A percentile compares a stretch with the other conserved stretches of the same genome.
These are phyloP conservation scores for Notarius lentiginosus DNA, from an alignment of 2,113 vertebrate species.

Conservation along the genomic window DNA sequence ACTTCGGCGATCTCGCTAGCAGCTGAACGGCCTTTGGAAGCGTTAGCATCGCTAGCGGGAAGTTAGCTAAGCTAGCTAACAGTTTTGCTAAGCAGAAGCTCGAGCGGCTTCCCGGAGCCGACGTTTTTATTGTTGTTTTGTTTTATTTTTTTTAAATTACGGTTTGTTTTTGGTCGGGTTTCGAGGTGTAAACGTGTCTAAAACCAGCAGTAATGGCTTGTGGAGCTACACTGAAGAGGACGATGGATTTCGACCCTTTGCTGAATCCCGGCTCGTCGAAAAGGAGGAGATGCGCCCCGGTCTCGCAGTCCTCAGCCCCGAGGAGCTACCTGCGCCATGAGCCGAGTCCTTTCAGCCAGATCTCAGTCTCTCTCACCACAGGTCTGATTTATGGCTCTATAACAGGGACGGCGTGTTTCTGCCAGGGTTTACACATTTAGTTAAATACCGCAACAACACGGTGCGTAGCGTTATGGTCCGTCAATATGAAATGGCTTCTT, in stretches of 20 bases:
- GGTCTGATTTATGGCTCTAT: conserved; percentile 65
- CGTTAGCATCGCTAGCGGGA: not conserved
- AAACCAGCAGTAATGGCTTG: conserved; percentile 84
- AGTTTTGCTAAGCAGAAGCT: conserved; percentile 1
- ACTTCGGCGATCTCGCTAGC: not conserved
- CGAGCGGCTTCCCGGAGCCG: not conserved
- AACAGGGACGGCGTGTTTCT: too few species aligned
- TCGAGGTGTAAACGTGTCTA: not conserved
- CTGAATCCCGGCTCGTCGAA: conserved; percentile 88
- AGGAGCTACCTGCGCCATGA: conserved; percentile 93
- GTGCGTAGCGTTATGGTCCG: not conserved
- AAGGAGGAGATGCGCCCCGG: conserved; percentile 87
- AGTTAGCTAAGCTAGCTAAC: conserved; percentile 2
- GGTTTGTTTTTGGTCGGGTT: not conserved
- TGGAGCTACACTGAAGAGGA: conserved; percentile 95
- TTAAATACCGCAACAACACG: not conserved
- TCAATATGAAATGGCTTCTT: not conserved
- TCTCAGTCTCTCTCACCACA: conserved; percentile 88
- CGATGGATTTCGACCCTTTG: conserved; percentile 96
- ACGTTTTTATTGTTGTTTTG: not conserved
- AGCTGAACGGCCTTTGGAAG: not conserved
- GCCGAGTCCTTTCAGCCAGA: conserved; percentile 90
- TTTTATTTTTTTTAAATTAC: not conserved
- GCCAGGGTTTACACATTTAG: too few species aligned
- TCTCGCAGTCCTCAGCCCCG: conserved; percentile 82